Percentiles rank a stretch among this genome's conserved stretches.
Conservation (phyloP, 2,797 vertebrate genomes). For the Protosalanx chinensis region DNA sequence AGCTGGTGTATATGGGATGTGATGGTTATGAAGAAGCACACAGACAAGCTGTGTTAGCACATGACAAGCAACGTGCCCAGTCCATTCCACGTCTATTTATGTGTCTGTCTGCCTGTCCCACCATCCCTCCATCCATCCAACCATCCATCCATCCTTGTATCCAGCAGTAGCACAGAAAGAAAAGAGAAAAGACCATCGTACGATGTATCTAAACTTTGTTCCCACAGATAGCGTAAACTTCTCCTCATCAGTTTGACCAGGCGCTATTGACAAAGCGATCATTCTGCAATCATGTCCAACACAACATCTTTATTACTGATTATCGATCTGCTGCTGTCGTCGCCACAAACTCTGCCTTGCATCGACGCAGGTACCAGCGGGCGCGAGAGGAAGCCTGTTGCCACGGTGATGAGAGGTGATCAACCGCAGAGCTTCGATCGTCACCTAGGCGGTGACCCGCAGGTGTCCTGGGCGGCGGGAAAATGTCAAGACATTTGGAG, state of each 20-base stretch:
- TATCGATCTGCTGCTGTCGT: constrained; percentile 82
- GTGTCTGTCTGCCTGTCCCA: no score
- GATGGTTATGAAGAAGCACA: no score
- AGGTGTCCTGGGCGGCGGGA: not conserved
- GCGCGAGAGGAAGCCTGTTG: constrained; percentile 11
- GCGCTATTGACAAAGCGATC: constrained; percentile 79
- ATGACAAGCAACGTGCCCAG: no score
- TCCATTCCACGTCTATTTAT: no score
- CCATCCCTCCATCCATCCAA: no score
- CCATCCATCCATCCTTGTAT: no score
- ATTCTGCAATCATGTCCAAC: constrained; percentile 81
- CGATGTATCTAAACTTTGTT: not conserved
- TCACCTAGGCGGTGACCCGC: not conserved
- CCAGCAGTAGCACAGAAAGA: not conserved
- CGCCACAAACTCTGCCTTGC: constrained; percentile 61
- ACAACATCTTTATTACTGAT: constrained; percentile 82
- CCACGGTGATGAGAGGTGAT: constrained; percentile 20
- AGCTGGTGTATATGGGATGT: no score
- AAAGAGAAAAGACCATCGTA: not conserved
- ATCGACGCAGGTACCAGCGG: constrained; percentile 61
- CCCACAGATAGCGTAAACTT: not conserved
- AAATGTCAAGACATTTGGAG: constrained; percentile 11
- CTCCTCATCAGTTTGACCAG: constrained; percentile 18
- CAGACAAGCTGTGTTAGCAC: no score
- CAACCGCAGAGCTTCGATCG: constrained; percentile 10